Evolutionary conservation across 1,140 invertebrate genomes (phyloP), one percentile per base, ranked within the genome.

Genomic region (Metaphire vulgaris): DNA sequence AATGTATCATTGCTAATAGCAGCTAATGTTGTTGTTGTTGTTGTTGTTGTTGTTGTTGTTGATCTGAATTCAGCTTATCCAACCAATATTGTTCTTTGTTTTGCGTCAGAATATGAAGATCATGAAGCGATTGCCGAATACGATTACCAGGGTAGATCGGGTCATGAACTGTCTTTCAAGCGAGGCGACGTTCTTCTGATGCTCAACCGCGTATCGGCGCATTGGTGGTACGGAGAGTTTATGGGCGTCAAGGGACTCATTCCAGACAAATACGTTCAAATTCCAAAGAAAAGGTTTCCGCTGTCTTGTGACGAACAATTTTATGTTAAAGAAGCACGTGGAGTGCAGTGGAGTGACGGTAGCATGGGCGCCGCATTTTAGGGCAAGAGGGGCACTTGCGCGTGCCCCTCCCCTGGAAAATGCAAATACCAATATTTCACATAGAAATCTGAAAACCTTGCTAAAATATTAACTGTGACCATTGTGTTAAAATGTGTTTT

Each of bases 231-330:
- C 83, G 85, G 86, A 31, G 81, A 79, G 31, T 83, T 82, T 71
- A 90, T 90, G 79, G 92, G 92, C 74, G 89, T 89, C 82, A 91
- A 92, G 81, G 93, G 93, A 69, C 88, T 93, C 56, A 91, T 94
- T 83, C 92, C 92, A 26, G 92, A 94, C 86, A 93, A 93, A 88
- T 94, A 94, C 85, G 92, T 94, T 80, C 89, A 91, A n/a, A n/a
- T n/a, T n/a, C n/a, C n/a, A n/a, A n/a, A n/a, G n/a, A 56, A 56
- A 56, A 56, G 41, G 41, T 56, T 21, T n/a, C n/a, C n/a, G n/a
- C n/a, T n/a, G n/a, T n/a, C n/a, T n/a, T n/a, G n/a, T n/a, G n/a
- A n/a, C n/a, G n/a, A n/a, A n/a, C n/a, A n/a, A n/a, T n/a, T n/a
- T n/a, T n/a, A n/a, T n/a, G n/a, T n/a, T n/a, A n/a, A n/a, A n/a